Evolutionary conservation across 1,140 invertebrate genomes (phyloP).

Genomic region (Phenacoccus solenopsis): DNA sequence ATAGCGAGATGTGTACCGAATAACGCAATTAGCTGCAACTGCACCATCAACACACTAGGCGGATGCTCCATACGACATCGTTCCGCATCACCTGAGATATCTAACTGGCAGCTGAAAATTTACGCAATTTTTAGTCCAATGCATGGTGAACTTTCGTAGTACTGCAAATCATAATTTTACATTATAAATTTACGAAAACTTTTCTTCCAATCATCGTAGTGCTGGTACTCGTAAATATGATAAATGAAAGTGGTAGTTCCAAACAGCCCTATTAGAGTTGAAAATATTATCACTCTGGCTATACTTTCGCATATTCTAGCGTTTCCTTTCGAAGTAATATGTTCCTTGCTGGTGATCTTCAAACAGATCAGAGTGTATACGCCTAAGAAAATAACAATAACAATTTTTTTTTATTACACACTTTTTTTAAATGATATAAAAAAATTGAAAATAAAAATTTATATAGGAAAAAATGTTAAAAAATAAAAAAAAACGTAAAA

Average conservation of each 20-base stretch:
- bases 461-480: background rate
- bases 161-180: conserved; percentile 36
- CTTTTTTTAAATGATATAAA: too few species aligned
- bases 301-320: conserved; percentile 73
- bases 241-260: conserved; percentile 65
- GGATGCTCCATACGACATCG: conserved; percentile 47
- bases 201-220: conserved; percentile 55
- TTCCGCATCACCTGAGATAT: conserved; percentile 26
- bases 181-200: conserved; percentile 64
- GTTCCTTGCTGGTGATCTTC: conserved; percentile 62
- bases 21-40: conserved; percentile 64
- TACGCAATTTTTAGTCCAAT: background rate
- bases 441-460: conserved; percentile 18
- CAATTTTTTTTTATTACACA: background rate
- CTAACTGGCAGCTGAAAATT: conserved; percentile 43
- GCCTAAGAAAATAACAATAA: conserved; percentile 26
- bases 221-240: conserved; percentile 64
- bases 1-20: conserved; percentile 76
- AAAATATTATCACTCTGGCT: conserved; percentile 58
- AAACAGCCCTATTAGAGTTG: conserved; percentile 44
- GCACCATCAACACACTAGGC: conserved; percentile 67
- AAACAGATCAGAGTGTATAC: conserved; percentile 58
- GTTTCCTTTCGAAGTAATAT: conserved; percentile 64
- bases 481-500: background rate
- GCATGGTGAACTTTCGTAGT: background rate